Percentiles rank a stretch among this genome's conserved stretches.
Conservation (phyloP, 1,140 invertebrate genomes). For the Aphelinus atriplicis region DNA sequence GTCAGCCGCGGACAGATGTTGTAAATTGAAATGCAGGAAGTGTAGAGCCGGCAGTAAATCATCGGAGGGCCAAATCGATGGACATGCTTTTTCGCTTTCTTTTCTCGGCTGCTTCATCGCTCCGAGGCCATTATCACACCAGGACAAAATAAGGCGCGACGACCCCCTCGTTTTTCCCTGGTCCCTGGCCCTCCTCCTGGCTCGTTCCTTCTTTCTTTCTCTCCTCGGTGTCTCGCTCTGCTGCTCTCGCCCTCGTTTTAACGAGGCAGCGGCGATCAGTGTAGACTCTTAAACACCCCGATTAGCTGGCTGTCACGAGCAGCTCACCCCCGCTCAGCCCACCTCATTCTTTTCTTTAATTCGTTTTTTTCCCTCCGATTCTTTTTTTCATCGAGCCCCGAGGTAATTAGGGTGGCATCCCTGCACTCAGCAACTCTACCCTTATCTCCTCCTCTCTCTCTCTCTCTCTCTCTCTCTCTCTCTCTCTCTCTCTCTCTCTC, state of each 20-base stretch:
- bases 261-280: constrained; percentile 65
- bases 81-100: constrained; percentile 34
- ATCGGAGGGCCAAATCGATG: constrained; percentile 26
- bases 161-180: constrained; percentile 21
- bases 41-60: constrained; percentile 49
- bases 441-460: constrained; percentile 6
- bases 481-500: constrained; percentile 28
- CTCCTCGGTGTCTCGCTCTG: constrained; percentile 11
- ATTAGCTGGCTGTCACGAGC: constrained; percentile 67
- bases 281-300: constrained; percentile 67
- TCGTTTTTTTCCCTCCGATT: constrained; percentile 54
- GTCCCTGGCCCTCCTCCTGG: constrained; percentile 39
- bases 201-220: constrained; percentile 39
- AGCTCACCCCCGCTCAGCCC: constrained; percentile 61
- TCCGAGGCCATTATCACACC: constrained; percentile 56
- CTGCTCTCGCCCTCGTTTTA: constrained; percentile 63
- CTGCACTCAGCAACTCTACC: constrained; percentile 54
- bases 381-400: constrained; percentile 58
- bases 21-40: constrained; percentile 46
- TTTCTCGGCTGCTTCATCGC: constrained; percentile 47
- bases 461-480: background rate
- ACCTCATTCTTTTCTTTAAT: constrained; percentile 67
- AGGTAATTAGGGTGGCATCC: constrained; percentile 66
- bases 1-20: no score
- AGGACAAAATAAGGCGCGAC: constrained; percentile 52